Percentiles rank a stretch among this genome's conserved stretches.
Conservation (phyloP, 2,113 vertebrate genomes). For the Rattus norvegicus region GRCr8 NC_086029.1:18696001-18696500, state of each 20-base stretch:
- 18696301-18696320: too few relatives aligned
- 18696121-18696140: neutral
- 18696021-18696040: neutral
- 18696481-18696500: neutral
- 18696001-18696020: neutral
- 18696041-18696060: neutral
- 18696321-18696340: too few relatives aligned
- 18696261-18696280: neutral
- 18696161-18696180: neutral
- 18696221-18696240: fast-evolving
- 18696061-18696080: neutral
- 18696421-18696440: too few relatives aligned
- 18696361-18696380: neutral
- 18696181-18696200: neutral
- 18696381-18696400: neutral
- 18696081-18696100: neutral
- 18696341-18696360: neutral
- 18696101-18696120: neutral
- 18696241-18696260: neutral
- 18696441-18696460: neutral
- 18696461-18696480: neutral
- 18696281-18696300: neutral
- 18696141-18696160: neutral
- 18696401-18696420: neutral
- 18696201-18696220: neutral